Conservation (phyloP, 2,113 vertebrate genomes). For the Pangasianodon hypophthalmus region DNA sequence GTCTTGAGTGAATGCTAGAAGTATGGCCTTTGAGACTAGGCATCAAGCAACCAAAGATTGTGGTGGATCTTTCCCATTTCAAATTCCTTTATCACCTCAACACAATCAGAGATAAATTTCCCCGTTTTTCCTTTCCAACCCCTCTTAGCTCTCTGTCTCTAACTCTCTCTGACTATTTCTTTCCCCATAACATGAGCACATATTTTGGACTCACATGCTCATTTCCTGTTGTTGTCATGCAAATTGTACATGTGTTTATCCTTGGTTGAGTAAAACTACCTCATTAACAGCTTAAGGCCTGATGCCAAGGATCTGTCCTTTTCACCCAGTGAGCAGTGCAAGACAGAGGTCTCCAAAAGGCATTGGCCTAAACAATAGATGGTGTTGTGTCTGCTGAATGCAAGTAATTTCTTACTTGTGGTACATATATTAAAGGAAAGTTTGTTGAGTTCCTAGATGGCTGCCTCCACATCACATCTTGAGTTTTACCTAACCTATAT, state of each 20-base stretch:
- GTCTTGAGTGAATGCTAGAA: background rate
- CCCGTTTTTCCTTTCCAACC: background rate
- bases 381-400: background rate
- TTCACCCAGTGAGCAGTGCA: background rate
- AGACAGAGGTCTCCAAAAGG: background rate
- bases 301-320: slow-evolving; percentile 34
- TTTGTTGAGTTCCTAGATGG: background rate
- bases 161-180: background rate
- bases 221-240: slow-evolving; percentile 52
- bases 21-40: background rate
- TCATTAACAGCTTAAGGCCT: slow-evolving; percentile 40
- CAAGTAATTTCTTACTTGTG: background rate
- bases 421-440: background rate
- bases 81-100: background rate
- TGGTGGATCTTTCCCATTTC: background rate
- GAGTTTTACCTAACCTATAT: background rate
- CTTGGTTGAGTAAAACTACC: slow-evolving; percentile 42
- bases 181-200: slow-evolving; percentile 45
- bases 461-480: background rate
- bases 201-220: slow-evolving; percentile 43
- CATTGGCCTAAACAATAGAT: background rate
- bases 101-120: background rate
- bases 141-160: background rate
- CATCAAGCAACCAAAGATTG: background rate
- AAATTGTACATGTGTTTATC: slow-evolving; percentile 52